Conservation (phyloP, 2,113 vertebrate genomes). For the Piprites chloris region DNA sequence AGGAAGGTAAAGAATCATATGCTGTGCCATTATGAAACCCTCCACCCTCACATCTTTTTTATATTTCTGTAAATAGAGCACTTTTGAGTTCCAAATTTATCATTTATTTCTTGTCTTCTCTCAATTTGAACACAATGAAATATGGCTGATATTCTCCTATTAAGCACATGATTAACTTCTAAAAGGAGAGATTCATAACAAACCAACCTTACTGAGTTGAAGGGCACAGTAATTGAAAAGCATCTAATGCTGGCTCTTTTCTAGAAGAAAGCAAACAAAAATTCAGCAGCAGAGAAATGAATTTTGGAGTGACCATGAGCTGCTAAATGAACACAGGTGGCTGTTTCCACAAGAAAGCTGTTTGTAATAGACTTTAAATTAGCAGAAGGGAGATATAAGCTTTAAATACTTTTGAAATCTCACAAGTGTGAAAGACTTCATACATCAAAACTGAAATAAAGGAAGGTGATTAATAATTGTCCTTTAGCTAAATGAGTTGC, state of each 20-base stretch:
- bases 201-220: conserved; percentile 30
- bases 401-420: conserved; percentile 70
- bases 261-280: conserved; percentile 44
- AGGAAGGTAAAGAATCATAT: background rate
- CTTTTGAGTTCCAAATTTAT: background rate
- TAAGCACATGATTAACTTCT: conserved; percentile 51
- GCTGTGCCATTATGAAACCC: background rate
- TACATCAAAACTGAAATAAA: conserved; percentile 73
- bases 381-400: conserved; percentile 59
- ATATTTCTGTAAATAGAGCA: background rate
- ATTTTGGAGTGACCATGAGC: conserved; percentile 59
- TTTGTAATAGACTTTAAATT: conserved; percentile 74
- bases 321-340: conserved; percentile 73
- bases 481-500: conserved; percentile 69
- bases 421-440: conserved; percentile 71
- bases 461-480: conserved; percentile 71
- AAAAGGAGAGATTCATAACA: conserved; percentile 25
- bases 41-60: background rate
- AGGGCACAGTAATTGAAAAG: conserved; percentile 51
- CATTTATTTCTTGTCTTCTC: conserved; percentile 1
- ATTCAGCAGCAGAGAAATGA: conserved; percentile 27
- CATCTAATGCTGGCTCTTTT: background rate
- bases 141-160: conserved; percentile 13
- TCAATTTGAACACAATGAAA: background rate
- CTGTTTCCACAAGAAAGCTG: conserved; percentile 62